Base-by-base conservation (phyloP, 1,140 invertebrate genomes). In the Probaryconus sp. region DNA sequence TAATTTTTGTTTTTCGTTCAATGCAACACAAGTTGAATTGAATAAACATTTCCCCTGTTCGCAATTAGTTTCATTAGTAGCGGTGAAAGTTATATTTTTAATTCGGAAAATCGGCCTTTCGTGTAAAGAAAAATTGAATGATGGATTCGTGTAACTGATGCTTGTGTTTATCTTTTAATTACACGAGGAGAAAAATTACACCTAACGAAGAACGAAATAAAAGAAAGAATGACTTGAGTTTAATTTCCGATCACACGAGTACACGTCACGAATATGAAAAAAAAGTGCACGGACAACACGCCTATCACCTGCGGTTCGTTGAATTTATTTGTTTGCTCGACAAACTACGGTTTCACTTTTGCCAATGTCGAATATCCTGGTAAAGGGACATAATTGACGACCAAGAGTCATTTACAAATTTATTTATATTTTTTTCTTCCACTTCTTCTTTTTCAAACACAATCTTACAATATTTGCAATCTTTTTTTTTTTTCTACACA, bases 191-290 rank as follows among this genome's bases (percentile, higher is more conserved):
- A 47, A 65, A 53, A 55, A 53, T 38, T 40, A 37, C 18, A 16
- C 21, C 13, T n/a, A 47, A 48, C 20, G 18, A 17, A 24, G 10
- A 33, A 11, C 14, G 37, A 40, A 70, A 70, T 30, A 63, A 70
- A 63, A 55, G 50, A 47, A 38, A 35, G 30, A 67, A 55, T 37
- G 21, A 40, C 37, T 26, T 10, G 51, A 56, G 42, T 63, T 67
- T 56, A 74, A 73, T 74, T 74, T 61, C 55, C 48, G 63, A 74
- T 65, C 61, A 31, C 28, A 48, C 38, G 47, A 71, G 17, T 17
- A 11, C 30, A 6, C 42, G 31, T 42, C 47, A 47, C 47, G 5
- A 1, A 37, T 5, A 10, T 43, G 14, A 51, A 5, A 70, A 55
- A 61, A 58, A 58, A 38, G 28, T 13, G 30, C 35, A 5, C 17